These are phyloP conservation scores for Leptocoma aspasia DNA, from an alignment of 2,113 vertebrate species.

Conservation along the genomic window DNA sequence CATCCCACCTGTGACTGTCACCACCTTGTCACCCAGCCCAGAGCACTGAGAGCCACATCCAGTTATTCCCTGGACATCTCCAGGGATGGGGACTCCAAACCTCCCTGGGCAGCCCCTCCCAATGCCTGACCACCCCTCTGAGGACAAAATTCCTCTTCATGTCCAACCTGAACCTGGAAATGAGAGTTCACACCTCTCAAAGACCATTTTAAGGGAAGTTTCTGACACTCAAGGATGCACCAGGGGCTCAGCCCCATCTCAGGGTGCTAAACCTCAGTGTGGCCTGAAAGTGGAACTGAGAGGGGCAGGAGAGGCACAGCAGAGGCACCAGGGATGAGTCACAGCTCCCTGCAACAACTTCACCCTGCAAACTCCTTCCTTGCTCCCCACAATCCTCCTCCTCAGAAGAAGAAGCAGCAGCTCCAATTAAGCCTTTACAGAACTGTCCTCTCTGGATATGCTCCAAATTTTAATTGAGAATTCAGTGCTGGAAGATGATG, in stretches of 20 bases:
- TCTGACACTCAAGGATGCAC: not conserved
- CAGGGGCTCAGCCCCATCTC: not conserved
- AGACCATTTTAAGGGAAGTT: not conserved
- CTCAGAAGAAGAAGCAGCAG: not conserved
- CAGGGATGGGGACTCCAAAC: not conserved
- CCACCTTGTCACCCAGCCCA: not conserved
- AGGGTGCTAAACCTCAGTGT: not conserved
- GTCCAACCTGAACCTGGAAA: not conserved
- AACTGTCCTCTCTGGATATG: not conserved
- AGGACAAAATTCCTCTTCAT: not conserved
- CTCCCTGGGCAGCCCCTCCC: not conserved
- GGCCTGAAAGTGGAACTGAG: not conserved
- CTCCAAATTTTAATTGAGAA: not conserved
- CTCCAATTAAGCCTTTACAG: not conserved
- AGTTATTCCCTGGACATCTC: not conserved
- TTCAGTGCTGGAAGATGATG: not conserved
- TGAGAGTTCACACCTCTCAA: not conserved
- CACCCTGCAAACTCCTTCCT: not conserved
- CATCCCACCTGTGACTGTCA: not conserved
- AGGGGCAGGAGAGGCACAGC: not conserved
- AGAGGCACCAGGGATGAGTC: not conserved
- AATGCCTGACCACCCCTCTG: accelerated
- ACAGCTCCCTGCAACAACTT: not conserved
- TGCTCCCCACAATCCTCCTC: not conserved
- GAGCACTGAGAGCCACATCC: not conserved